A percentile compares a stretch with the other conserved stretches of the same genome.
Conservation (phyloP, 92 coral and sea anemone species). For the Zoanthus sociatus region DNA sequence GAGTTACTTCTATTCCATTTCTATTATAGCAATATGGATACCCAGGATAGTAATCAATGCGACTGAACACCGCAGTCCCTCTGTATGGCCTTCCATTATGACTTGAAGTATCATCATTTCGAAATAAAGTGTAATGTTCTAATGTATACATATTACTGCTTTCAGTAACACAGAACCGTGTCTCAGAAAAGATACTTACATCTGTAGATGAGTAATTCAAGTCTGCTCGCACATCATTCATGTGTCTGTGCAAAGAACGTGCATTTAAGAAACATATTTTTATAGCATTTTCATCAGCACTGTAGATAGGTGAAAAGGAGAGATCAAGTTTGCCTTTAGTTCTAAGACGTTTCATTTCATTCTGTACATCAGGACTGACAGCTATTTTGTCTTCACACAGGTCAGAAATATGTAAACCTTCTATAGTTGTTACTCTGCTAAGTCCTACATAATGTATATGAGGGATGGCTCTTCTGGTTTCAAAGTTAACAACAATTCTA, state of each 20-base stretch:
- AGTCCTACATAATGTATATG: slow-evolving; percentile 82
- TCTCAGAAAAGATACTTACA: slow-evolving; percentile 36
- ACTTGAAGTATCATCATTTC: slow-evolving; percentile 65
- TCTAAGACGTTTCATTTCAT: slow-evolving; percentile 69
- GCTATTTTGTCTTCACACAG: slow-evolving; percentile 76
- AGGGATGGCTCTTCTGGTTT: slow-evolving; percentile 66
- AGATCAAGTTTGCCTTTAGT: slow-evolving; percentile 56
- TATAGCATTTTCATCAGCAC: slow-evolving; percentile 43
- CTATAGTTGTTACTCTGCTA: slow-evolving; percentile 77
- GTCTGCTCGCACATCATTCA: slow-evolving; percentile 50
- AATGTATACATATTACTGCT: slow-evolving; percentile 52
- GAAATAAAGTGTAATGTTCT: slow-evolving; percentile 56
- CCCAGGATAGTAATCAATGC: slow-evolving; percentile 21
- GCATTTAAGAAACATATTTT: slow-evolving; percentile 45
- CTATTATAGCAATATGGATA: slow-evolving; percentile 56
- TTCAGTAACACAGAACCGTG: slow-evolving; percentile 60
- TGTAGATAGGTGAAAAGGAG: slow-evolving; percentile 61
- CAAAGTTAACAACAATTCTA: slow-evolving; percentile 67
- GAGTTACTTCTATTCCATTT: slow-evolving; percentile 70
- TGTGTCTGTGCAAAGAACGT: slow-evolving; percentile 42
- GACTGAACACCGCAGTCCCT: slow-evolving; percentile 74
- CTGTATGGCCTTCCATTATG: slow-evolving; percentile 63
- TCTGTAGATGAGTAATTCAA: neutral
- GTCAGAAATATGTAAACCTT: slow-evolving; percentile 68
- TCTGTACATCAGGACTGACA: slow-evolving; percentile 73